Conservation (phyloP, 2,113 vertebrate species). For the Neotoma lepida region DNA sequence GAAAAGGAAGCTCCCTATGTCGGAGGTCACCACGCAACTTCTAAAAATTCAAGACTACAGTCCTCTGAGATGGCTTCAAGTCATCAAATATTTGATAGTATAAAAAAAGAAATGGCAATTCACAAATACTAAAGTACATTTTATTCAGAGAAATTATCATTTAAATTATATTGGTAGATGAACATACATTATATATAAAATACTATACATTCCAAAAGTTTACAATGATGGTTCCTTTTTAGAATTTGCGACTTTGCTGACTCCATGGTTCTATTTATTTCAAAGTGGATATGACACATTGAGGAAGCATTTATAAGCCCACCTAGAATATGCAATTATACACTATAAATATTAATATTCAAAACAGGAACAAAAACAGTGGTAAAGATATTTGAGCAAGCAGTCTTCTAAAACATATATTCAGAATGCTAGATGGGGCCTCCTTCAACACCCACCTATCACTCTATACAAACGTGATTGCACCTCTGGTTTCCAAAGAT, state of each 20-base stretch:
- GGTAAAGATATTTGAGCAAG: not conserved
- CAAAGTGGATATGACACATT: slow-evolving; percentile 3
- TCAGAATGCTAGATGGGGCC: not conserved
- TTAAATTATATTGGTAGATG: slow-evolving; percentile 28
- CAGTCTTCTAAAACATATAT: not conserved
- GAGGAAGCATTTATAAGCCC: not conserved
- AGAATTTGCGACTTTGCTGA: not conserved
- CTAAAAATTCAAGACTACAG: not conserved
- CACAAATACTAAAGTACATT: not conserved
- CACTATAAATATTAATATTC: slow-evolving; percentile 19
- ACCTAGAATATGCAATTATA: not conserved
- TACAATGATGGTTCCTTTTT: slow-evolving; percentile 1
- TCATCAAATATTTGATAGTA: not conserved
- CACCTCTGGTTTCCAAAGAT: not conserved
- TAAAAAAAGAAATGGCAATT: not conserved
- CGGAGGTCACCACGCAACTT: not conserved
- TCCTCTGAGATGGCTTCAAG: slow-evolving; percentile 31
- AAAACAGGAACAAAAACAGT: not conserved
- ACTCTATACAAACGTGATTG: not conserved
- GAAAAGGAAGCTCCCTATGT: not conserved
- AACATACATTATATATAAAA: slow-evolving; percentile 37
- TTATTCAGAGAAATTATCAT: slow-evolving; percentile 68
- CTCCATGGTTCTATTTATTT: slow-evolving; percentile 22
- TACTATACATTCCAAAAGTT: not conserved
- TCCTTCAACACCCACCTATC: not conserved